Evolutionary conservation across 2,888 invertebrate genomes (phyloP), one percentile per base, ranked within the genome.

Genomic region (Penaeus monodon): DNA sequence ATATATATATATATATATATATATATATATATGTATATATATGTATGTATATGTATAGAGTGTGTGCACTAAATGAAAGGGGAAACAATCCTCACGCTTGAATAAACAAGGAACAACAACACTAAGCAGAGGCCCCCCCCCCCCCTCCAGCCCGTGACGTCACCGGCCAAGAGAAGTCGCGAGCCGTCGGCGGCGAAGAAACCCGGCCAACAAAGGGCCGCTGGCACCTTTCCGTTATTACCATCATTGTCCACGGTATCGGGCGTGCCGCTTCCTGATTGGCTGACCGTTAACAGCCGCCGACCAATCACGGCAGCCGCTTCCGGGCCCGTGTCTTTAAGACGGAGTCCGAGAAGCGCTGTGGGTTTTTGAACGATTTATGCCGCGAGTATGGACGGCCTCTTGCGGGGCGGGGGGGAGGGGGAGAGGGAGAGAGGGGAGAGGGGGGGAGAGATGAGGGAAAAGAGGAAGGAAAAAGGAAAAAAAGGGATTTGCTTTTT

Each of bases 241-340:
- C 86, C 86, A 81, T 81, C 86, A 86, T 77, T 81, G 86, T 86
- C 86, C 86, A 86, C 81, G 86, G 81, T 86, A 86, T 86, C 86
- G 81, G 65, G 76, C 86, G 81, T 33, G 81, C 80, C 77, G 77
- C 77, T 81, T 86, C 86, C 81, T 86, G 81, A 86, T 86, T 86
- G 86, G 86, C 63, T 86, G 86, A 86, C 86, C 79, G 68, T 76
- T 86, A 81, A 81, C 76, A 80, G 63, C 76, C 22, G 81, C 66
- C 81, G 81, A 66, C 86, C 86, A 86, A 86, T 86, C 66, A 80
- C 74, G 33, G 81, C 81, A 64, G 74, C 74, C 29, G 49, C 77
- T 81, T 81, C 81, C 86, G 86, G 57, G 81, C 86, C 81, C 81
- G 49, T 85, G 85, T 85, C 85, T 85, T 85, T 68, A 80, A 85